Evolutionary conservation across 2,113 vertebrate species (phyloP), one percentile per base, ranked within the genome.

Genomic region (Colossoma macropomum): DNA sequence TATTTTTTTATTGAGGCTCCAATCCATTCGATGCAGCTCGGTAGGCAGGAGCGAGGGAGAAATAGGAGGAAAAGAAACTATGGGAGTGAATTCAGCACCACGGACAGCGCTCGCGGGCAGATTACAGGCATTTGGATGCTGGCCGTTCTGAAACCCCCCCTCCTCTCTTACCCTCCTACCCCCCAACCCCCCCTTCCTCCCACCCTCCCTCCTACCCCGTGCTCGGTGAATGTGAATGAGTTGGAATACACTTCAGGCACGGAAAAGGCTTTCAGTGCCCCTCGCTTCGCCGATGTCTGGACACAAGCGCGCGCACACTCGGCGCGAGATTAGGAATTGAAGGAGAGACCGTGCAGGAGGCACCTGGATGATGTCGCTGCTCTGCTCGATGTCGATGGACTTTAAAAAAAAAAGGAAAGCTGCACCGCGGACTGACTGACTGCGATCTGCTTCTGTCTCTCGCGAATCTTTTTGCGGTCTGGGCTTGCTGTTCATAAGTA

Each of bases 401-500:
- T 82, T 85, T 50, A 71, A 21, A 59, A n/a, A 45, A 45, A 9
- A 23, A 81, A 77, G 15, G 2, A 23, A 81, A 77, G 15, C 93
- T 89, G 87, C 92, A 88, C 88, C n/a, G 59, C 59, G 59, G 59
- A 88, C 89, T 92, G 92, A 88, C 89, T 92, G 92, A 92, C 93
- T 94, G 92, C 89, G 89, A 84, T 85, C 76, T 95, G 96, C 93
- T 95, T 95, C 95, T 95, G 96, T 93, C 95, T 95, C 95, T 95
- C 93, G 92, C 94, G 95, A 96, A 96, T 97, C 96, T 97, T 96
- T 97, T 96, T 97, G 96, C 96, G 96, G 96, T 96, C 96, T 97
- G 95, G 96, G 96, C 96, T 96, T 97, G 96, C 96, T 96, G 96
- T 97, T 95, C 93, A 94, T 96, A 94, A 96, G 94, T 97, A 94